Conservation (phyloP, 2,113 vertebrate genomes). For the Jaculus jaculus region DNA sequence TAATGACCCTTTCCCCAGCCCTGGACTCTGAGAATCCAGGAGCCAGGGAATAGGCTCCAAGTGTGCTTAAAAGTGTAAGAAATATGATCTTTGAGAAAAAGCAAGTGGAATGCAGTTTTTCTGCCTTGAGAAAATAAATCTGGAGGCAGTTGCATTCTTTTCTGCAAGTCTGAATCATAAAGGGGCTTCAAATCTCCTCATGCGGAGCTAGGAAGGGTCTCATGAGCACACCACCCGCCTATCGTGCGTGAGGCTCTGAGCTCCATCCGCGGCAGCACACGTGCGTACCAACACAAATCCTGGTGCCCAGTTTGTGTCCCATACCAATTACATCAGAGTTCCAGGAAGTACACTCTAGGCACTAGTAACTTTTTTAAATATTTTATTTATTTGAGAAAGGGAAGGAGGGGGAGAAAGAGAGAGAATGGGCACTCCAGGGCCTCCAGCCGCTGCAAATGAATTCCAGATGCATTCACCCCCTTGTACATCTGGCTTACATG, state of each 20-base stretch:
- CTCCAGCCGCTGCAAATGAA: too few species aligned
- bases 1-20: neutral
- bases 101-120: slow-evolving; percentile 41
- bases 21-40: neutral
- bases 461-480: too few species aligned
- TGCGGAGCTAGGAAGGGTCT: neutral
- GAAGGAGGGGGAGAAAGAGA: too few species aligned
- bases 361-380: slow-evolving; percentile 19
- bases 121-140: slow-evolving; percentile 30
- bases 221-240: neutral
- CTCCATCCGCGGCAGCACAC: neutral
- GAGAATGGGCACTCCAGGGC: too few species aligned
- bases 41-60: neutral
- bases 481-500: too few species aligned
- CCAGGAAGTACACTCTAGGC: neutral
- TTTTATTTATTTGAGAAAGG: too few species aligned
- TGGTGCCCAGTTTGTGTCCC: neutral
- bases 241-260: too few species aligned
- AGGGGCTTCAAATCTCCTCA: slow-evolving; percentile 8
- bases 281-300: neutral
- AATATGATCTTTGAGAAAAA: slow-evolving; percentile 33
- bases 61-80: slow-evolving; percentile 42
- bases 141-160: neutral
- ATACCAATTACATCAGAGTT: slow-evolving; percentile 27
- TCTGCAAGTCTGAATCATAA: neutral